Conservation (phyloP, 2,797 vertebrate genomes). For the Microcaecilia unicolor region DNA sequence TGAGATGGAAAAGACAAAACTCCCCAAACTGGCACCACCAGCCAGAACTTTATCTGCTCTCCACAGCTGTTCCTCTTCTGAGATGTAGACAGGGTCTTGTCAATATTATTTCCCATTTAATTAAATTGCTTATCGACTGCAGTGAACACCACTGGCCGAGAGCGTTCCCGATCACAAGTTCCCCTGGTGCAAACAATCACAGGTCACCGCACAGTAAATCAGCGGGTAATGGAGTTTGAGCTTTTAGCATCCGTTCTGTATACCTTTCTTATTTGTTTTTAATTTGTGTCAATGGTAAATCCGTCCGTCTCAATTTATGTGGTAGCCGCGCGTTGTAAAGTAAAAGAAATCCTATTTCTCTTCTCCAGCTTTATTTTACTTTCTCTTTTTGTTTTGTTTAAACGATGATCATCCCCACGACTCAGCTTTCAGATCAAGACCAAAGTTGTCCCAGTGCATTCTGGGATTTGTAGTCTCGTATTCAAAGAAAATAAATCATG, state of each 20-base stretch:
- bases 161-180: conserved; percentile 53
- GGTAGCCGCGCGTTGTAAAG: conserved; percentile 38
- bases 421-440: too few relatives aligned
- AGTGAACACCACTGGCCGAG: conserved; percentile 61
- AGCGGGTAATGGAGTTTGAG: conserved; percentile 75
- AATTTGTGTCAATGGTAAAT: conserved; percentile 82
- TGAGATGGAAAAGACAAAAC: conserved; percentile 36
- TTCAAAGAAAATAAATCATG: too few relatives aligned
- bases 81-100: conserved; percentile 64
- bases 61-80: conserved; percentile 71
- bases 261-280: conserved; percentile 84
- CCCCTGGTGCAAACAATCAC: conserved; percentile 53
- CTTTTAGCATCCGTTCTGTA: conserved; percentile 55
- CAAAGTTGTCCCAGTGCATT: too few relatives aligned
- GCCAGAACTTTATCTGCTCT: conserved; percentile 89
- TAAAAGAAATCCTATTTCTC: conserved; percentile 22
- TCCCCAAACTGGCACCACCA: too few relatives aligned
- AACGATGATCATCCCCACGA: too few relatives aligned
- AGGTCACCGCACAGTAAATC: conserved; percentile 82
- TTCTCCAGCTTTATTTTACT: too few relatives aligned
- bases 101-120: conserved; percentile 90
- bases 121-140: conserved; percentile 98
- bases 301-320: conserved; percentile 56
- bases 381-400: too few relatives aligned
- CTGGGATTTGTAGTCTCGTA: too few relatives aligned